Base-by-base conservation (phyloP, 2,888 invertebrate genomes). In the Scaptodrosophila latifasciaeformis region DNA sequence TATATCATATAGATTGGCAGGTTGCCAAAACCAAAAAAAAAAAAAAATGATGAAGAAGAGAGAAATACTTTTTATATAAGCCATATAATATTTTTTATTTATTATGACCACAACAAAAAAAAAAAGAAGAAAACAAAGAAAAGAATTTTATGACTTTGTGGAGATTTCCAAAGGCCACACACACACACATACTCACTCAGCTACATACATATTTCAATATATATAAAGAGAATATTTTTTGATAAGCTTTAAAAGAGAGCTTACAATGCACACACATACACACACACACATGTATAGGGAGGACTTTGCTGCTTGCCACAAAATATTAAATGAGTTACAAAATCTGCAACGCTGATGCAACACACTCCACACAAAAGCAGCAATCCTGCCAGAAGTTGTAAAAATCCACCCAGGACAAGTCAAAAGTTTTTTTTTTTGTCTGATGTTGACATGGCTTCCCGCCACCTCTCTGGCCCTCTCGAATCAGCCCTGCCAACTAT, bases 101-200 rank as follows among this genome's bases (percentile, higher is more conserved):
- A 60, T 65, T 71, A 69, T 59, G 57, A 34, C 35, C 35, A 17
- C 15, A 17, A 37, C 3, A 6, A 17, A 34, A 35, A 15, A 0
- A 35, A 35, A 13, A n/a, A 37, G 10, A 37, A 13, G 63, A 52
- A 59, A 54, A 45, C 24, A 55, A n/a, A 39, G 27, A 47, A 51
- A 48, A 57, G 68, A 53, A 35, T 61, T 70, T 72, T 77, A 72
- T 59, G 75, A 42, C 64, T 42, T 55, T 58, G 54, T 43, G 58
- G 70, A 56, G 67, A 64, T 62, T 60, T 49, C n/a, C 49, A 31
- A 42, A 49, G 57, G 59, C 29, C 40, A n/a, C 21, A 19, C 40
- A 40, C 13, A 40, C 17, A 35, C 13, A 35, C 5, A 35, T 15
- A 35, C 31, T 10, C 31, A n/a, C 6, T 12, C 3, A 35, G 15